These are phyloP conservation scores for Phallusia fumigata DNA, from an alignment of 23 tunicate genomes.

Conservation along the genomic window DNA sequence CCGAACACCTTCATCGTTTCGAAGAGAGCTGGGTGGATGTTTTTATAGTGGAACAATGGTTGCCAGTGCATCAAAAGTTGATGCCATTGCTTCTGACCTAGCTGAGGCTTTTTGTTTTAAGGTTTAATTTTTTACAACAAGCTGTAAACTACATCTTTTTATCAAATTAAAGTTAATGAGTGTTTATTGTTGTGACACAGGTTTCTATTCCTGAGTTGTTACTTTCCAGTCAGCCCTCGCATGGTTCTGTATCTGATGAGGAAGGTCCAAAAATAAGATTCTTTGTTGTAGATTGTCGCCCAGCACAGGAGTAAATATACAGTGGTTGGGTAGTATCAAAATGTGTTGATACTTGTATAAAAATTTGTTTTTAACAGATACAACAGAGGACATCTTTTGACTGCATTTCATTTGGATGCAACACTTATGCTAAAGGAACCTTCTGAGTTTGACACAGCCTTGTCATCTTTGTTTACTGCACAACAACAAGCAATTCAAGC, in stretches of 20 bases:
- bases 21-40: slow-evolving; percentile 59
- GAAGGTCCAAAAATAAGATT: slow-evolving; percentile 27
- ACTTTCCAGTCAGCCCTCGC: slow-evolving; percentile 16
- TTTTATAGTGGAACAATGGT: slow-evolving; percentile 64
- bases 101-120: slow-evolving; percentile 62
- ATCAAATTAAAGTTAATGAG: background rate
- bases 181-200: background rate
- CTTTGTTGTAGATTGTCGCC: slow-evolving; percentile 56
- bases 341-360: background rate
- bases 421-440: slow-evolving; percentile 91
- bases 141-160: too few relatives aligned
- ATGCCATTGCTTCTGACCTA: slow-evolving; percentile 41
- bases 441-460: slow-evolving; percentile 66
- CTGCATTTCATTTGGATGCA: slow-evolving; percentile 92
- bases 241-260: slow-evolving; percentile 8
- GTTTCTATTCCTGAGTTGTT: slow-evolving; percentile 25
- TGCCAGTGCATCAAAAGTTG: slow-evolving; percentile 34
- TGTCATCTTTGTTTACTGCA: slow-evolving; percentile 68
- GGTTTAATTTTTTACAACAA: slow-evolving; percentile 12
- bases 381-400: slow-evolving; percentile 77
- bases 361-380: slow-evolving; percentile 29
- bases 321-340: background rate
- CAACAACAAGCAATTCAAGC: slow-evolving; percentile 89
- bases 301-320: slow-evolving; percentile 22
- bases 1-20: slow-evolving; percentile 74